Conservation (phyloP, 2,888 invertebrate genomes). For the Hypena proboscidalis region DNA sequence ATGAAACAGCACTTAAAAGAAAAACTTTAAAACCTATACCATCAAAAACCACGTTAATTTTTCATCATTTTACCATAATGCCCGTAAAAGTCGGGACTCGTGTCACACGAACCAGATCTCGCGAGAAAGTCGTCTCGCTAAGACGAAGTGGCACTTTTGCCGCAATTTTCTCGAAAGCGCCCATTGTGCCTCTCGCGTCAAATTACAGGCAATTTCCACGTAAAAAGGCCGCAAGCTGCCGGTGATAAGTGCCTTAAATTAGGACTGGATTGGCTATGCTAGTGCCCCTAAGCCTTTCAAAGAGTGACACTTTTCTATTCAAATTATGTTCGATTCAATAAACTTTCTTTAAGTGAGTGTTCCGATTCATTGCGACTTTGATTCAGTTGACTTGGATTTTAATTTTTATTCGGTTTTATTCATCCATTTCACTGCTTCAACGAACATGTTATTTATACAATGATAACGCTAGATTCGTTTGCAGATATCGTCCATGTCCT, state of each 20-base stretch:
- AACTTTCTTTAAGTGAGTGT: neutral
- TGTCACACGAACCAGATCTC: slow-evolving; percentile 7
- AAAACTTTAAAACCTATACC: no score
- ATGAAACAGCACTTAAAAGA: no score
- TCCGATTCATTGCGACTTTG: neutral
- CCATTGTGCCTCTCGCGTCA: slow-evolving; percentile 41
- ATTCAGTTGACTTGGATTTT: no score
- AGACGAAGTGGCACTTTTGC: slow-evolving; percentile 43
- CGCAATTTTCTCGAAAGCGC: slow-evolving; percentile 35
- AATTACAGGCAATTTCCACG: slow-evolving; percentile 44
- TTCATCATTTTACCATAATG: no score
- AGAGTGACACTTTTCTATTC: slow-evolving; percentile 5
- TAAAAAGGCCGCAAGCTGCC: slow-evolving; percentile 39
- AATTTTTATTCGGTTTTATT: no score
- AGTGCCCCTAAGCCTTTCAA: slow-evolving; percentile 6
- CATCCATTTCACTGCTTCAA: no score
- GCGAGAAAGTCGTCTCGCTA: slow-evolving; percentile 18
- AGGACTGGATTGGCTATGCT: slow-evolving; percentile 35
- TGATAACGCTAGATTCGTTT: no score
- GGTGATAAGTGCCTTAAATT: slow-evolving; percentile 35
- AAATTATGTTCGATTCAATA: neutral
- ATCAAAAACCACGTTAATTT: no score
- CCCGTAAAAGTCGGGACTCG: slow-evolving; percentile 2
- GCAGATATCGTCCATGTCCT: no score
- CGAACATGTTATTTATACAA: no score